Percentiles rank a stretch among this genome's conserved stretches.
Conservation (phyloP, 1,140 invertebrate species). For the Lithobius niger region DNA sequence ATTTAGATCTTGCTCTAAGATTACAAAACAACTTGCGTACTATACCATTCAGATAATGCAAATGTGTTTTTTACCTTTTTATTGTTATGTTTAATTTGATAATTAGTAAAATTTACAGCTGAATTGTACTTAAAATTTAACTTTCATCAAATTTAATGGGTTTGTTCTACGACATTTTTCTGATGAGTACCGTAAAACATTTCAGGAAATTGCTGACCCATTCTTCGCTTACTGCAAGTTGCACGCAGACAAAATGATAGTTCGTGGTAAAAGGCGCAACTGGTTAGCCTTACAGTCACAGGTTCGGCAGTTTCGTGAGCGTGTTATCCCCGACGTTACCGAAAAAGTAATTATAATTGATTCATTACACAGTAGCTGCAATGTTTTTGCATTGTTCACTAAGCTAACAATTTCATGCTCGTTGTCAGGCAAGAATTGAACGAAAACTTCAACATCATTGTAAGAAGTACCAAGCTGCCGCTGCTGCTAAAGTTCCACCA, state of each 20-base stretch:
- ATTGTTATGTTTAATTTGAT: too few relatives aligned
- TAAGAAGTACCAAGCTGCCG: slow-evolving; percentile 36
- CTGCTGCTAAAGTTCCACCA: slow-evolving; percentile 56
- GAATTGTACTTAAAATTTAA: too few relatives aligned
- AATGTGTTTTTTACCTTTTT: too few relatives aligned
- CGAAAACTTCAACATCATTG: slow-evolving; percentile 34
- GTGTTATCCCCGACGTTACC: slow-evolving; percentile 30
- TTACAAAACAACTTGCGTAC: too few relatives aligned
- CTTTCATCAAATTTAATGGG: too few relatives aligned
- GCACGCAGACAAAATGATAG: slow-evolving; percentile 57
- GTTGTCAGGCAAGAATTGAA: slow-evolving; percentile 29
- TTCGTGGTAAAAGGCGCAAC: slow-evolving; percentile 45
- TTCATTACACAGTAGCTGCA: neutral
- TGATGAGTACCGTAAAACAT: too few relatives aligned
- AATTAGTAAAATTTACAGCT: too few relatives aligned
- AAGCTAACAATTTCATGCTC: too few relatives aligned
- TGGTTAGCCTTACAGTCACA: slow-evolving; percentile 76
- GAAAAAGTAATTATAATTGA: slow-evolving; percentile 11
- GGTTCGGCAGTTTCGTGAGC: slow-evolving; percentile 47
- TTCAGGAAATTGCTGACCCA: slow-evolving; percentile 76
- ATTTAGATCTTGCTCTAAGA: too few relatives aligned
- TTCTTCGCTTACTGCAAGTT: slow-evolving; percentile 94
- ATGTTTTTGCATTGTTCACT: neutral
- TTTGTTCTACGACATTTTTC: too few relatives aligned
- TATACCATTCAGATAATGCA: too few relatives aligned